Evolutionary conservation across 2,888 invertebrate species (phyloP).

Genomic region (Steinernema scapterisci): DNA sequence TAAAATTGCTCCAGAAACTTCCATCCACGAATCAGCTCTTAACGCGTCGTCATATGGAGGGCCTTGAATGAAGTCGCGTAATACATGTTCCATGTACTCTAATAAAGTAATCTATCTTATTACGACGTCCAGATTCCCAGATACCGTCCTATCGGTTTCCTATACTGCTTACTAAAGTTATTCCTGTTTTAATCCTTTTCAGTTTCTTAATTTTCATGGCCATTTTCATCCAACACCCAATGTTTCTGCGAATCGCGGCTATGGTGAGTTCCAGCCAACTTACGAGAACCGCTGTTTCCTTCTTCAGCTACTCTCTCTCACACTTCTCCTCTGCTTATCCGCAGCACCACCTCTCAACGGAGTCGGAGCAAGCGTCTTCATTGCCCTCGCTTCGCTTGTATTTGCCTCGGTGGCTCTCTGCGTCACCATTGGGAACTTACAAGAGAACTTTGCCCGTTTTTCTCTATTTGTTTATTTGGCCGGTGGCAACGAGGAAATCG

Average conservation of each 20-base stretch:
- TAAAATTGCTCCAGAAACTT: neutral
- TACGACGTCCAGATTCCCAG: neutral
- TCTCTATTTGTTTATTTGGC: slow-evolving; percentile 5
- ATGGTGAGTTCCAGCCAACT: slow-evolving; percentile 5
- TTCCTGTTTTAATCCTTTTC: no score
- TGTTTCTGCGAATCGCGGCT: slow-evolving; percentile 11
- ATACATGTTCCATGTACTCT: no score
- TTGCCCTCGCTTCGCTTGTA: neutral
- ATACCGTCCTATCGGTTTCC: neutral
- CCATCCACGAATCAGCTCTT: neutral
- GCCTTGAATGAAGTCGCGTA: neutral
- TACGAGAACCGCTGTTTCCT: neutral
- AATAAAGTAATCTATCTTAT: neutral
- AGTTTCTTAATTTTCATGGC: neutral
- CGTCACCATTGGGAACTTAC: slow-evolving; percentile 4
- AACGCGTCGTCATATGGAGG: neutral
- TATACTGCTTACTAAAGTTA: no score
- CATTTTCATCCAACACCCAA: neutral
- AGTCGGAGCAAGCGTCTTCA: slow-evolving; percentile 16
- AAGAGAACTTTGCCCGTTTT: slow-evolving; percentile 24
- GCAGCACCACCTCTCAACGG: neutral
- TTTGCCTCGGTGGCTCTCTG: neutral
- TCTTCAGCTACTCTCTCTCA: slow-evolving; percentile 9
- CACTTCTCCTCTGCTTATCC: neutral
- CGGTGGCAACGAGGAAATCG: slow-evolving; percentile 9